phyloP scores from a whole-genome alignment of 2,797 vertebrate species.

The Sebastes paucispinis region DNA sequence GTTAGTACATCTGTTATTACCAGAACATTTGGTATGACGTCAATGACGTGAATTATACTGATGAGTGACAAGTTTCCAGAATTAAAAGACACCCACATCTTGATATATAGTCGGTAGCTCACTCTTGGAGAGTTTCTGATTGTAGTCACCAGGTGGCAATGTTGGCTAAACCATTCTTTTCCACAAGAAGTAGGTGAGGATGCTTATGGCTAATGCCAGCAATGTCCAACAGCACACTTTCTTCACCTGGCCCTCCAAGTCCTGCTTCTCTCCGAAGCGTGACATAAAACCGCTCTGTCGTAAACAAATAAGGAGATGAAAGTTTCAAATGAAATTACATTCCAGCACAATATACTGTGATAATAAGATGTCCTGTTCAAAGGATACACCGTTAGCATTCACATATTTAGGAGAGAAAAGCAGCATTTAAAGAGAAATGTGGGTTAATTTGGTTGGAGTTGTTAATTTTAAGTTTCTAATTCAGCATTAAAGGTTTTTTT shows the following conservation, averaged over 20 bases:
- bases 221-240: conserved; percentile 75
- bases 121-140: background rate
- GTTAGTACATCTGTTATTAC: background rate
- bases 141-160: conserved; percentile 52
- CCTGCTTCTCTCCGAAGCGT: conserved; percentile 76
- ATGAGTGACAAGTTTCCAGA: background rate
- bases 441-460: background rate
- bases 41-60: background rate
- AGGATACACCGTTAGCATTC: background rate
- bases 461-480: background rate
- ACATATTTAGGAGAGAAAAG: background rate
- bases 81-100: background rate
- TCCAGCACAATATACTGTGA: background rate
- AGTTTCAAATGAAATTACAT: background rate
- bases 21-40: background rate
- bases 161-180: conserved; percentile 60
- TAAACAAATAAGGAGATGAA: background rate
- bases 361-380: background rate
- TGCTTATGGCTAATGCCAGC: conserved; percentile 60
- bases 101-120: accelerated
- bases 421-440: background rate
- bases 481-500: background rate
- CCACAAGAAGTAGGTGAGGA: conserved; percentile 68
- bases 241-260: conserved; percentile 74
- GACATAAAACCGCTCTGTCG: conserved; percentile 75